Evolutionary conservation across 2,113 vertebrate species (phyloP).

Genomic region (Eulacestoma nigropectus): DNA sequence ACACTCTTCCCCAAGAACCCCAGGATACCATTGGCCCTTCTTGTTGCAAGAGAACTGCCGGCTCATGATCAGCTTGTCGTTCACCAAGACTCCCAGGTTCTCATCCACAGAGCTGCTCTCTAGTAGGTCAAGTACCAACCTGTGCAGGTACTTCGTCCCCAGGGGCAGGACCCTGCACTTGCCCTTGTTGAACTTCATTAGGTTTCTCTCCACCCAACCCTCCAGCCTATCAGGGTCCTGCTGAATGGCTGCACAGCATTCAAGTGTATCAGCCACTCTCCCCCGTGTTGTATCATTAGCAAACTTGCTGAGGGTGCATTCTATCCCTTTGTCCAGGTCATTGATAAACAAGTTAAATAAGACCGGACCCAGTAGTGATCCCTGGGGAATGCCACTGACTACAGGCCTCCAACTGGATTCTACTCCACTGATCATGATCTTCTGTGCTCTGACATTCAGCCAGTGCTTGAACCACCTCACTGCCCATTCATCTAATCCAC

Average conservation of each 20-base stretch:
- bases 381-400: not conserved
- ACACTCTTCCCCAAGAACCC: not conserved
- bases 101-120: not conserved
- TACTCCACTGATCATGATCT: not conserved
- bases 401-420: not conserved
- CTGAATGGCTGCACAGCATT: not conserved
- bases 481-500: not conserved
- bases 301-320: not conserved
- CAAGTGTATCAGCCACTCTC: not conserved
- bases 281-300: not conserved
- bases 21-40: not conserved
- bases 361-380: not conserved
- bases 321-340: not conserved
- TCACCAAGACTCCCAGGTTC: not conserved
- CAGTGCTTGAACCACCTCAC: not conserved
- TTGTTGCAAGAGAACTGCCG: accelerated
- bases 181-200: not conserved
- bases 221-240: not conserved
- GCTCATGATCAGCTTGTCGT: not conserved
- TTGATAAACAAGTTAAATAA: not conserved
- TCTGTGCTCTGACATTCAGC: not conserved
- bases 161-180: not conserved
- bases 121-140: not conserved
- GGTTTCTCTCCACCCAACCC: not conserved
- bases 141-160: not conserved